phyloP scores from a whole-genome alignment of 2,113 vertebrate genomes.

The Phyllostomus hastatus region DNA sequence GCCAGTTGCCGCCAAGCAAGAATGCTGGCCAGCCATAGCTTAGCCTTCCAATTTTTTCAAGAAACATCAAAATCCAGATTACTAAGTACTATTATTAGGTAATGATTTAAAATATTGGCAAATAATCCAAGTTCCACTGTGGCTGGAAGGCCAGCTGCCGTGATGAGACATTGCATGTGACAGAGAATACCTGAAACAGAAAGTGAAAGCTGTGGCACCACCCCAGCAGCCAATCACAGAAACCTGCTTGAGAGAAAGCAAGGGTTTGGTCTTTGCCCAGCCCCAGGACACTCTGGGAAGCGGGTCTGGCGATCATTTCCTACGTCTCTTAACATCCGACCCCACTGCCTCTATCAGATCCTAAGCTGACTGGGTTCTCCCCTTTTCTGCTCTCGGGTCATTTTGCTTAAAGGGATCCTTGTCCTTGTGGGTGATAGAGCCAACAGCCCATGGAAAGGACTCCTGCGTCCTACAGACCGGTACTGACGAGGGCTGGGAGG shows the following conservation, averaged over 20 bases:
- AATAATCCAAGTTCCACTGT: background rate
- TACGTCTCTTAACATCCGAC: background rate
- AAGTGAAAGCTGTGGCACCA: background rate
- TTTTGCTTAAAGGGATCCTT: slow-evolving; percentile 22
- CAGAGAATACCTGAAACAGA: background rate
- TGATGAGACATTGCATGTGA: background rate
- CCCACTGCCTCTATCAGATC: background rate
- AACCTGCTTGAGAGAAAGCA: background rate
- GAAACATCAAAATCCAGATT: background rate
- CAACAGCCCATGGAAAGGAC: background rate
- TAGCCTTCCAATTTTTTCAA: background rate
- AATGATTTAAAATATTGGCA: background rate
- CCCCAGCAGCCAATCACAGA: background rate
- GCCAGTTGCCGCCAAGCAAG: background rate
- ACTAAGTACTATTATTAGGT: background rate
- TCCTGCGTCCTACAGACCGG: background rate
- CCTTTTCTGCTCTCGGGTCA: background rate
- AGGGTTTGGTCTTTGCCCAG: background rate
- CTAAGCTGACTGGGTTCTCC: background rate
- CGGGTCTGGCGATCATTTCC: background rate
- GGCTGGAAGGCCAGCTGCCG: background rate
- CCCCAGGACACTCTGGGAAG: background rate
- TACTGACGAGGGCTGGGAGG: background rate
- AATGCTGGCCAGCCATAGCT: background rate
- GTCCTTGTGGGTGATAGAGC: background rate